These are phyloP conservation scores for Aquatica leii DNA, from an alignment of 2,888 invertebrate genomes.

Conservation along the genomic window DNA sequence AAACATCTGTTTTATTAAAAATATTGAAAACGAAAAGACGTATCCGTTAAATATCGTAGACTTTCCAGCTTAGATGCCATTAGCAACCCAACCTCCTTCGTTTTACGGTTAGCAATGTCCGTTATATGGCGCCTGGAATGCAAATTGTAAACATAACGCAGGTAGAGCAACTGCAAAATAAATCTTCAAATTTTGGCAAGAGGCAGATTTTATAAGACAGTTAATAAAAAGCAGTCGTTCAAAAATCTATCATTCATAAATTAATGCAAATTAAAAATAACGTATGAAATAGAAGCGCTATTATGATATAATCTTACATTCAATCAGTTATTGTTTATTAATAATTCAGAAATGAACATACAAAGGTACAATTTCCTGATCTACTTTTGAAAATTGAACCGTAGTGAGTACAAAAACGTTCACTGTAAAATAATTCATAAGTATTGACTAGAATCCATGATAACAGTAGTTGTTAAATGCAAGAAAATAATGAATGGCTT, in stretches of 20 bases:
- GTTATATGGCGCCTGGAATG: constrained; percentile 25
- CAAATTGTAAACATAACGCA: constrained; percentile 11
- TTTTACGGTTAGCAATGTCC: constrained; percentile 35
- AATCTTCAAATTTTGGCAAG: too few relatives aligned
- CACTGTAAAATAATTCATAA: background rate
- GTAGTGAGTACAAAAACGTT: background rate
- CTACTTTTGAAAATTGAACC: background rate
- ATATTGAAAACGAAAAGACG: constrained; percentile 2
- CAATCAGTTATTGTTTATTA: background rate
- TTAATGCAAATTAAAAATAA: background rate
- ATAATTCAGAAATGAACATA: background rate
- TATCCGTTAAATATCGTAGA: constrained; percentile 3
- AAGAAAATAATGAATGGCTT: too few relatives aligned
- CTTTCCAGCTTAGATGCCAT: constrained; percentile 34
- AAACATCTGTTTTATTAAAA: background rate
- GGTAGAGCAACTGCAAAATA: background rate
- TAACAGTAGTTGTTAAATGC: background rate
- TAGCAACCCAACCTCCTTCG: constrained; percentile 35
- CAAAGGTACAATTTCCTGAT: background rate
- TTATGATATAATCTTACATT: constrained; percentile 2
- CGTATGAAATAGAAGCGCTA: background rate
- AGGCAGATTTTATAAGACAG: too few relatives aligned
- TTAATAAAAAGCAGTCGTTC: background rate
- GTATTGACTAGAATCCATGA: background rate
- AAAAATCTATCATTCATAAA: background rate